Evolutionary conservation across 2,888 invertebrate genomes (phyloP).

Genomic region (Silvanus unidentatus): DNA sequence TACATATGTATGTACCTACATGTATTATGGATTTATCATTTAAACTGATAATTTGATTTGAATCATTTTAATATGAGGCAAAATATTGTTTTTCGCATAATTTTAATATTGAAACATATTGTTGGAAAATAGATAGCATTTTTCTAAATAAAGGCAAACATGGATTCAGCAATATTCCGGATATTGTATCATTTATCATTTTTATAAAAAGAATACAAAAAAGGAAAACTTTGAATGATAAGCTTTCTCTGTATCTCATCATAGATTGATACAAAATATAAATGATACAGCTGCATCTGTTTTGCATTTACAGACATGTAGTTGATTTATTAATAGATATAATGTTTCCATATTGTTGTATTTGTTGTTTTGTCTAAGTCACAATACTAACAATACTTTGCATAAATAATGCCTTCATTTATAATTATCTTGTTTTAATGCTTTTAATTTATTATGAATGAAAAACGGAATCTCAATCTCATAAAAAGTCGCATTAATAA

Average conservation of each 20-base stretch:
- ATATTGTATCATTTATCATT: conserved; percentile 10
- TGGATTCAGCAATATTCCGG: conserved; percentile 3
- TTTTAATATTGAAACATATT: background rate
- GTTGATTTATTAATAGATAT: conserved; percentile 38
- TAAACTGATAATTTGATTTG: no score
- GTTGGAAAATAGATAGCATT: conserved; percentile 2
- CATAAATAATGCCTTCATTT: no score
- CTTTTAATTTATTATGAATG: no score
- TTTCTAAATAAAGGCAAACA: conserved; percentile 3
- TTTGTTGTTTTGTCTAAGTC: no score
- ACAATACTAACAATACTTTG: no score
- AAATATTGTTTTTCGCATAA: no score
- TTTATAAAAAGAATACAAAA: conserved; percentile 2
- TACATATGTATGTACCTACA: no score
- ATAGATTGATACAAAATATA: conserved; percentile 40
- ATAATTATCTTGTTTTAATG: no score
- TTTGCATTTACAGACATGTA: conserved; percentile 34
- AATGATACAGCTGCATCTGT: conserved; percentile 34
- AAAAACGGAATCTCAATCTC: no score
- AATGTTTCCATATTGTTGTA: conserved; percentile 20
- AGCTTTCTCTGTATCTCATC: conserved; percentile 36
- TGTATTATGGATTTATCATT: no score
- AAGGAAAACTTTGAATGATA: conserved; percentile 32
- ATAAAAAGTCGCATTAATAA: background rate
- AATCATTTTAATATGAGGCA: no score